phyloP scores from a whole-genome alignment of 2,888 invertebrate species.

The Amphipoea lucens region DNA sequence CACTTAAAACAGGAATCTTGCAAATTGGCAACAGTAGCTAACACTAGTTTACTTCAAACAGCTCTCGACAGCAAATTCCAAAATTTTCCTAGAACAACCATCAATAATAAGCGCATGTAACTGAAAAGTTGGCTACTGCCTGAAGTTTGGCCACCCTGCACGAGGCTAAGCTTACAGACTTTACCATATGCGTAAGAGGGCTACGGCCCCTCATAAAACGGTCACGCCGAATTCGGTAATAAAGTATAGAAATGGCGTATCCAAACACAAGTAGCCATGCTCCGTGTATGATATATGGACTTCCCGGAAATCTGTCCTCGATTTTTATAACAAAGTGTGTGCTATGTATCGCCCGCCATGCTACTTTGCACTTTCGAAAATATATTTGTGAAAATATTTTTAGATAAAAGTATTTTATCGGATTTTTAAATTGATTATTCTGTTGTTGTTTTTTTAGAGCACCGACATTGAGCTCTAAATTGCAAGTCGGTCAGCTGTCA shows the following conservation, averaged over 20 bases:
- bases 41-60: conserved; percentile 18
- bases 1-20: not conserved
- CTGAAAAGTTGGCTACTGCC: conserved; percentile 34
- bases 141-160: conserved; percentile 15
- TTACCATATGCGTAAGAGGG: conserved; percentile 42
- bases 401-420: not conserved
- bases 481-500: conserved; percentile 16
- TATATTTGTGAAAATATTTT: conserved; percentile 23
- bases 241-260: conserved; percentile 51
- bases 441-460: not conserved
- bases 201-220: conserved; percentile 53
- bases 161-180: conserved; percentile 12
- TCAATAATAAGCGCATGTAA: conserved; percentile 28
- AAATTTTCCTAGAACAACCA: conserved; percentile 37
- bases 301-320: conserved; percentile 59
- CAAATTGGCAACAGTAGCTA: not conserved
- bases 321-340: conserved; percentile 54
- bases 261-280: conserved; percentile 58
- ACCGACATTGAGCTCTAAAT: not conserved
- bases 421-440: not conserved
- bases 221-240: conserved; percentile 57
- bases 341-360: conserved; percentile 12
- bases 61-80: conserved; percentile 1
- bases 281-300: conserved; percentile 55
- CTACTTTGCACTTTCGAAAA: conserved; percentile 18